Conservation (phyloP, 2,888 invertebrate species). For the Baronia brevicornis region DNA sequence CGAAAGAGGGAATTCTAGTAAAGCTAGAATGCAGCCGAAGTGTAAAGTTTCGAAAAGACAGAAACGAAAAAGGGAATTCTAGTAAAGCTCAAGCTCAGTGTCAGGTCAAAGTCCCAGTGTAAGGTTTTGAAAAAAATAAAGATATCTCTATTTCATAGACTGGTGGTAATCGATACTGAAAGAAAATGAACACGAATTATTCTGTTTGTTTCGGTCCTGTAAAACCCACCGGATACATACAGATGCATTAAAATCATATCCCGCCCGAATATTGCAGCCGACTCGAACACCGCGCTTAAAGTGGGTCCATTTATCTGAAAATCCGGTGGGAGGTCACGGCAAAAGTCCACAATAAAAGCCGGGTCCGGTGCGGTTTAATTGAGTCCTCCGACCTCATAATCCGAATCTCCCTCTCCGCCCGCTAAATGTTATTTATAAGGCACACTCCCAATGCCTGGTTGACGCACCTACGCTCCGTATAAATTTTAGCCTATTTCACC, state of each 20-base stretch:
- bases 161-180: too few relatives aligned
- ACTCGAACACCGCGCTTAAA: conserved; percentile 47
- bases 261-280: conserved; percentile 37
- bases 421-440: conserved; percentile 72
- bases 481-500: conserved; percentile 55
- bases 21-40: too few relatives aligned
- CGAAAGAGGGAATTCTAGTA: too few relatives aligned
- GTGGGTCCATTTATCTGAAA: conserved; percentile 65
- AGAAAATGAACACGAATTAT: too few relatives aligned
- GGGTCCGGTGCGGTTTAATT: conserved; percentile 71
- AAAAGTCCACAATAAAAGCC: conserved; percentile 69
- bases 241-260: conserved; percentile 51
- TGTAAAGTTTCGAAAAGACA: too few relatives aligned
- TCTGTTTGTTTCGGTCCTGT: too few relatives aligned
- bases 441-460: conserved; percentile 43
- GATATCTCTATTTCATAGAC: too few relatives aligned
- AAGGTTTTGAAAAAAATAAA: too few relatives aligned
- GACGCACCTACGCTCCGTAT: conserved; percentile 36
- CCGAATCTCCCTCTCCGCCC: conserved; percentile 57
- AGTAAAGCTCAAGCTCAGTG: too few relatives aligned
- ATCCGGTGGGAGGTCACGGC: conserved; percentile 66
- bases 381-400: conserved; percentile 74
- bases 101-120: too few relatives aligned
- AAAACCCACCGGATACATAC: too few relatives aligned
- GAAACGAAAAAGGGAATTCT: too few relatives aligned